Evolutionary conservation across 2,888 invertebrate species (phyloP).

Genomic region (Hypolimnas misippus): DNA sequence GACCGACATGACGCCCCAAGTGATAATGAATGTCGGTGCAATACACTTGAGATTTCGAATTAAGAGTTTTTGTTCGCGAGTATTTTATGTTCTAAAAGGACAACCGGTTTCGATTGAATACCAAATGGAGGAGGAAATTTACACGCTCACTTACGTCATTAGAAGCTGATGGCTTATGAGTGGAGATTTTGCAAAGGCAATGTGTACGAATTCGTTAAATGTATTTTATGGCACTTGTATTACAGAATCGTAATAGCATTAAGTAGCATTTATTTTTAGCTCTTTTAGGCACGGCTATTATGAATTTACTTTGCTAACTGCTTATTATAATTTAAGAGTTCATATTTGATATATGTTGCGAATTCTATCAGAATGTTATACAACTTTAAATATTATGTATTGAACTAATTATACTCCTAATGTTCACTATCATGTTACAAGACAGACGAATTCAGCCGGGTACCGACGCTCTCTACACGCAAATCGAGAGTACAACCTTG

Average conservation of each 20-base stretch:
- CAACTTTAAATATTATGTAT: neutral
- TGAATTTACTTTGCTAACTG: too few species aligned
- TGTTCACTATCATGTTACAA: slow-evolving; percentile 44
- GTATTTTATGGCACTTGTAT: neutral
- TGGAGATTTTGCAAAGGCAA: neutral
- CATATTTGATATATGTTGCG: neutral
- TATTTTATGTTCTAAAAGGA: slow-evolving; percentile 34
- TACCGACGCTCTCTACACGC: slow-evolving; percentile 61
- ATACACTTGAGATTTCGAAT: slow-evolving; percentile 60
- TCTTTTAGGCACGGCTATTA: neutral
- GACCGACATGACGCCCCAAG: slow-evolving; percentile 66
- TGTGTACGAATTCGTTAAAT: neutral
- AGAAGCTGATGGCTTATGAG: slow-evolving; percentile 26
- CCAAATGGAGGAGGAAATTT: slow-evolving; percentile 39
- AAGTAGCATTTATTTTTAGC: neutral
- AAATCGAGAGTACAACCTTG: slow-evolving; percentile 78
- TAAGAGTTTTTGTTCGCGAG: slow-evolving; percentile 34
- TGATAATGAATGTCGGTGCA: slow-evolving; percentile 73
- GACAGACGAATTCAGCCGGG: slow-evolving; percentile 56
- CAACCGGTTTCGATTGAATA: slow-evolving; percentile 40
- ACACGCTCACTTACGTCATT: slow-evolving; percentile 40
- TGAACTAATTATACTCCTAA: too few species aligned
- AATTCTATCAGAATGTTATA: neutral
- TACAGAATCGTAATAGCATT: neutral
- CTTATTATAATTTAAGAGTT: too few species aligned